A percentile compares a stretch with the other conserved stretches of the same genome.
These are phyloP conservation scores for Galbula dea DNA, from an alignment of 2,113 vertebrate genomes.

Conservation along the genomic window DNA sequence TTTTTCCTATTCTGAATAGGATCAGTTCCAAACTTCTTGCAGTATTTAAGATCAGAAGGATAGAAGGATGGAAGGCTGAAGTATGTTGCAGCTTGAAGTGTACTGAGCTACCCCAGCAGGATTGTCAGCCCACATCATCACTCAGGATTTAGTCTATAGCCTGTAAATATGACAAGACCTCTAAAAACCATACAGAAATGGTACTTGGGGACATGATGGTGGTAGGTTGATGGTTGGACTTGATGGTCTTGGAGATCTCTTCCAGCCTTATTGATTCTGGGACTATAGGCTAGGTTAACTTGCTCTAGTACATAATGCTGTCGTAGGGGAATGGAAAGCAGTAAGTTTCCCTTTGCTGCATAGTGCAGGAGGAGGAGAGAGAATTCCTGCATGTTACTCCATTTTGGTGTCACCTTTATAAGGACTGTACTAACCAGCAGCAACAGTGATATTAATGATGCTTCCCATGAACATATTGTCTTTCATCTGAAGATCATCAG, in stretches of 20 bases:
- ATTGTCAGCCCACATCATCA: background rate
- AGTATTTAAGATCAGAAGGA: background rate
- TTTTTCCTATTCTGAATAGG: background rate
- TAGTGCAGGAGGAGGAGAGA: background rate
- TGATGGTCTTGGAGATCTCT: no score
- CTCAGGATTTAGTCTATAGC: background rate
- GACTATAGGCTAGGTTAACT: background rate
- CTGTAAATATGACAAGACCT: background rate
- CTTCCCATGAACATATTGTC: background rate
- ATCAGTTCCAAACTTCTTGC: background rate
- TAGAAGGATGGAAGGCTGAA: background rate
- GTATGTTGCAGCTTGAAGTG: background rate
- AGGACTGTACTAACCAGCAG: background rate
- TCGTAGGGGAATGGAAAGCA: background rate
- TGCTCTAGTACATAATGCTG: fast-evolving
- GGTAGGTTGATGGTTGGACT: no score
- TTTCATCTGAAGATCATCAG: background rate
- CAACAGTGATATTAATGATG: background rate
- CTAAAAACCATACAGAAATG: no score
- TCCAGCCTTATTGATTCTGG: no score
- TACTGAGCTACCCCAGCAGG: background rate
- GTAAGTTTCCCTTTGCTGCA: background rate
- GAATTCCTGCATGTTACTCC: background rate
- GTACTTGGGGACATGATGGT: no score
- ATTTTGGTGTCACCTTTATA: background rate